Evolutionary conservation across 2,888 invertebrate genomes (phyloP).

Genomic region (Diplazon laetatorius): DNA sequence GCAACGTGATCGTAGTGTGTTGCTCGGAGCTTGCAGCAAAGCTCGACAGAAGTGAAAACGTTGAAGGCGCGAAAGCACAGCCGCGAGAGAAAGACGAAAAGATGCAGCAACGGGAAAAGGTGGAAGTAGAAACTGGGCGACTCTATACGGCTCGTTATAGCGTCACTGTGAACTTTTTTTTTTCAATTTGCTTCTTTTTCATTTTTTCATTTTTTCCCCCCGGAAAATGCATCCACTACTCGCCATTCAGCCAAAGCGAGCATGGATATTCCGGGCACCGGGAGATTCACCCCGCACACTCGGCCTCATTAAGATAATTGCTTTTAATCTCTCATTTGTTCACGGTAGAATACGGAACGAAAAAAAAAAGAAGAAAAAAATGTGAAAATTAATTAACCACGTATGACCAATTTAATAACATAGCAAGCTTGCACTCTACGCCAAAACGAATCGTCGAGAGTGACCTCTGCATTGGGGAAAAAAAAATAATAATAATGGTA

Average conservation of each 20-base stretch:
- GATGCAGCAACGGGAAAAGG: neutral
- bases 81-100: constrained; percentile 9
- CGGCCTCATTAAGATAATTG: constrained; percentile 39
- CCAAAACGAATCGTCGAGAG: too few species aligned
- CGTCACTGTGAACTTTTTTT: constrained; percentile 16
- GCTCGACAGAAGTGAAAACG: neutral
- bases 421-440: too few species aligned
- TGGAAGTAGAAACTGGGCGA: neutral
- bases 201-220: too few species aligned
- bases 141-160: too few species aligned
- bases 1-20: constrained; percentile 15
- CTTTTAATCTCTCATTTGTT: constrained; percentile 21
- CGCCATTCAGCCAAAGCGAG: constrained; percentile 25
- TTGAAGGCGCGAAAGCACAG: constrained; percentile 13
- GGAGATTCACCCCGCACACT: constrained; percentile 20
- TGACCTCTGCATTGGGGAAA: too few species aligned
- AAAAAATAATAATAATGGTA: too few species aligned
- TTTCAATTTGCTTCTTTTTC: too few species aligned
- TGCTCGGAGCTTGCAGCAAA: constrained; percentile 26
- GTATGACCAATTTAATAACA: neutral
- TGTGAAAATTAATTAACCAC: neutral
- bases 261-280: constrained; percentile 18
- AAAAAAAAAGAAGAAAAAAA: neutral
- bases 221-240: constrained; percentile 13
- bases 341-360: too few species aligned